Evolutionary conservation across 2,888 invertebrate species (phyloP), one percentile per base, ranked within the genome.

Genomic region (Hetaerina titia): DNA sequence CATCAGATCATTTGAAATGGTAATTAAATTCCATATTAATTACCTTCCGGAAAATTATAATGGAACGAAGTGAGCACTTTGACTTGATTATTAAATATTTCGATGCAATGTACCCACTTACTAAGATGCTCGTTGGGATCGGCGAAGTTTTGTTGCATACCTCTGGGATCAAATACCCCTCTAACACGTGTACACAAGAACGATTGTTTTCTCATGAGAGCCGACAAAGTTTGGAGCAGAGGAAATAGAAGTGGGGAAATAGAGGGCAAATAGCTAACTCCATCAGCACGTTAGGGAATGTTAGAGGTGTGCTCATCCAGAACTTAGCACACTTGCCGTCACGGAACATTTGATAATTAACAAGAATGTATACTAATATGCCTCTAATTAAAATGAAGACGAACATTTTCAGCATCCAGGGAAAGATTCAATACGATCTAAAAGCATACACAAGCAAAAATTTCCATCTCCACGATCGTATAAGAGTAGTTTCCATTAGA

Each of bases 121-220:
- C 7, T 31, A 7, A 45, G 45, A 19, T 31, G 31, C 15, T 11
- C n/a, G 31, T 31, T 31, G 69, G 69, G 45, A 45, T 45, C 45
- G 45, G 17, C 22, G 69, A 19, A 81, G 81, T 81, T 81, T 81
- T 13, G 81, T 31, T 17, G 9, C 31, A 81, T 11, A 22, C 81
- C 81, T 81, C 31, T 5, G 81, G 81, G 81, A n/a, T 31, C 81
- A 31, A 31, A 81, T 81, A 81, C 25, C 13, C 25, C 81, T 81
- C 81, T 25, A 81, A 81, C 69, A 81, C 31, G 81, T 81, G 81
- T 31, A 81, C 81, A 31, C 81, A 81, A 81, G 25, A n/a, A 9
- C 81, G 81, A 81, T 81, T 81, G 81, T 81, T 81, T 81, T 31
- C 81, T 22, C 81, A 81, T 81, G 81, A 81, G 81, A 22, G 25